A percentile compares a stretch with the other conserved stretches of the same genome.
phyloP scores from a whole-genome alignment of 2,888 invertebrate genomes.

The Zele albiditarsus region DNA sequence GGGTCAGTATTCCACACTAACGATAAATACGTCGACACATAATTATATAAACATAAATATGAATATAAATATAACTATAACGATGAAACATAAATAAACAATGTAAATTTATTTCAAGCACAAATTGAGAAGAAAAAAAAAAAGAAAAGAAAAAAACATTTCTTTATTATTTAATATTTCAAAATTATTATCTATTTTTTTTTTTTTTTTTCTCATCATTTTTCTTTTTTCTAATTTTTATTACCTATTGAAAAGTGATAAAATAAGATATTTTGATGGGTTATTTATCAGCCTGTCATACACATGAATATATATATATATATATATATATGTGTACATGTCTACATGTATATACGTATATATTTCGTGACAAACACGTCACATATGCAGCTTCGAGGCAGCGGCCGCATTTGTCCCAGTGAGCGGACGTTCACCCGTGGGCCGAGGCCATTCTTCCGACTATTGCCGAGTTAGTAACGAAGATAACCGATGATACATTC shows the following conservation, averaged over 20 bases:
- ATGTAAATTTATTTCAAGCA: too few species aligned
- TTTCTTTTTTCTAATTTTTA: not conserved
- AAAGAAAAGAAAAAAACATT: too few species aligned
- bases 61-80: too few species aligned
- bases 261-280: not conserved
- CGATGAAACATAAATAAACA: too few species aligned
- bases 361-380: constrained; percentile 50
- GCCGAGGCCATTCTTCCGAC: constrained; percentile 64
- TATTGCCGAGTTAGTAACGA: constrained; percentile 48
- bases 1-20: too few species aligned
- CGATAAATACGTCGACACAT: too few species aligned
- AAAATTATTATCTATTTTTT: too few species aligned
- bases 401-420: constrained; percentile 68
- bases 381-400: constrained; percentile 52
- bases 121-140: too few species aligned
- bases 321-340: not conserved
- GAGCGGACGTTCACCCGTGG: constrained; percentile 71
- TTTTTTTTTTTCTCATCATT: not conserved
- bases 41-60: too few species aligned
- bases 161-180: too few species aligned
- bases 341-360: not conserved
- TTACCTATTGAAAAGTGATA: not conserved
- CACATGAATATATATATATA: not conserved
- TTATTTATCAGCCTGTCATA: not conserved
- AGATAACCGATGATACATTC: constrained; percentile 23